Conservation (phyloP, 2,113 vertebrate genomes). For the Stigmatopora argus region DNA sequence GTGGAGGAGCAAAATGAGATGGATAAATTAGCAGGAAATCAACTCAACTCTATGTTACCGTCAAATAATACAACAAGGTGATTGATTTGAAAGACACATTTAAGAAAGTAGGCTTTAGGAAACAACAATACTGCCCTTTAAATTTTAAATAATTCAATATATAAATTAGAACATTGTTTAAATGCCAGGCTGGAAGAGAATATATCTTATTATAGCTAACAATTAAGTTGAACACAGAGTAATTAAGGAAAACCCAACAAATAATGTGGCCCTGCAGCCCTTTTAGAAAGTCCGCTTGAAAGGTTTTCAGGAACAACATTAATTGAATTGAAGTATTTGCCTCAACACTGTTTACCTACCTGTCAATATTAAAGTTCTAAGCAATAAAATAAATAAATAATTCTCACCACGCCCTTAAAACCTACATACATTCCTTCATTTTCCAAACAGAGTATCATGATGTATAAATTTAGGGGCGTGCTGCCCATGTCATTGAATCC, state of each 20-base stretch:
- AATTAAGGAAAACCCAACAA: slow-evolving; percentile 12
- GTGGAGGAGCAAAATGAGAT: slow-evolving; percentile 13
- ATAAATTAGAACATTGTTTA: not conserved
- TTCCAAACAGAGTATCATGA: too few relatives aligned
- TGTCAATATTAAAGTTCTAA: not conserved
- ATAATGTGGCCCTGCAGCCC: slow-evolving; percentile 18
- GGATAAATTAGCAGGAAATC: slow-evolving; percentile 1
- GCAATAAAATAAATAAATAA: not conserved
- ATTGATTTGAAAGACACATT: not conserved
- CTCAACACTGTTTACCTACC: slow-evolving; percentile 5
- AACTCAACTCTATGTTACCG: not conserved
- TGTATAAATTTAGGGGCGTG: too few relatives aligned
- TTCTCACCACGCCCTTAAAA: not conserved
- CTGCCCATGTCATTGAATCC: too few relatives aligned
- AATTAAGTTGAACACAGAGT: slow-evolving; percentile 9
- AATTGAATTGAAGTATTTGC: slow-evolving; percentile 23
- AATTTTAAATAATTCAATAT: not conserved
- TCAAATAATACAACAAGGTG: not conserved
- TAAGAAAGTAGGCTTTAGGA: not conserved
- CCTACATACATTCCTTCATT: too few relatives aligned
- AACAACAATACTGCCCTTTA: not conserved
- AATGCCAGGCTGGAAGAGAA: not conserved
- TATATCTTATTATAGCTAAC: not conserved
- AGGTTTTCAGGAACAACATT: slow-evolving; percentile 27
- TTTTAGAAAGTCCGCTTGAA: not conserved